Evolutionary conservation across 2,113 vertebrate genomes (phyloP).

Genomic region (Hyperoodon ampullatus): DNA sequence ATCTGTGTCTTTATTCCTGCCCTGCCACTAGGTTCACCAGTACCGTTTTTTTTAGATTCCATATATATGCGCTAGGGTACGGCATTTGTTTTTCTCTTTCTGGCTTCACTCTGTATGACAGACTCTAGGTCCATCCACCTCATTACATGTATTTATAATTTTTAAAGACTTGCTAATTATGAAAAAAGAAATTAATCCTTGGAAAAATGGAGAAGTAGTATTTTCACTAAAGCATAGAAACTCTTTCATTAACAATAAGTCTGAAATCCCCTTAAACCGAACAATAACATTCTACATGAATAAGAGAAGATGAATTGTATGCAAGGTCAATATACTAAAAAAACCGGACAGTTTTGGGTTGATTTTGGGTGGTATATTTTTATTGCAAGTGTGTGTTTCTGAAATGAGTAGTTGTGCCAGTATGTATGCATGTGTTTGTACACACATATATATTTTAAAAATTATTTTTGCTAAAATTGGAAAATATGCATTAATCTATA

Average conservation of each 20-base stretch:
- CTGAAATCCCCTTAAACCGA: not conserved
- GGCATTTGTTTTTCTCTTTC: too few species aligned
- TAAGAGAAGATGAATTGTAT: not conserved
- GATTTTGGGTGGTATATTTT: not conserved
- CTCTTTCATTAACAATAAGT: conserved; percentile 27
- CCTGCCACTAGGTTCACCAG: too few species aligned
- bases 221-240: conserved; percentile 25
- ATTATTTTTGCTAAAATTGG: not conserved
- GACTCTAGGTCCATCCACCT: too few species aligned
- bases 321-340: not conserved
- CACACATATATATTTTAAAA: not conserved
- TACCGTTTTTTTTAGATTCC: too few species aligned
- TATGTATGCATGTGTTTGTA: not conserved
- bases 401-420: not conserved
- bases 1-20: too few species aligned
- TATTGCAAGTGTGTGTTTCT: not conserved
- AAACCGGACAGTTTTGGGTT: not conserved
- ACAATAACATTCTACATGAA: not conserved
- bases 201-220: not conserved
- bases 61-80: too few species aligned
- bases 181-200: conserved; percentile 3
- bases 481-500: conserved; percentile 7
- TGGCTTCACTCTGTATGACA: too few species aligned
- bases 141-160: not conserved
- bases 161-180: conserved; percentile 17